phyloP scores from a whole-genome alignment of 2,797 vertebrate genomes.

The Lophius americanus region DNA sequence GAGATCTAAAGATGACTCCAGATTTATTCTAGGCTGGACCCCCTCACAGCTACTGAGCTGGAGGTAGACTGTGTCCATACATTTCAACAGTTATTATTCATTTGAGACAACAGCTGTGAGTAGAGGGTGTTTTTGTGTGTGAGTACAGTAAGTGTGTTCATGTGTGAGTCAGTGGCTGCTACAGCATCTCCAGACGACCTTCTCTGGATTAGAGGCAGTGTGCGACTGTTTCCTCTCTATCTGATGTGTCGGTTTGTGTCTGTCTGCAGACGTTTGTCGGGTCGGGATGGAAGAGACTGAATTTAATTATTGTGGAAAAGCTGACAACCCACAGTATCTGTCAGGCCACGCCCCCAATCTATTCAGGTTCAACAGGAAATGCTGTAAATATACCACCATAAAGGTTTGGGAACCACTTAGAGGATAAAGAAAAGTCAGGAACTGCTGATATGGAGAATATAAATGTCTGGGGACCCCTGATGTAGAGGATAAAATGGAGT shows the following conservation, averaged over 20 bases:
- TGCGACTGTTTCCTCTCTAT: slow-evolving; percentile 57
- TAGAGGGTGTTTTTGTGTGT: neutral
- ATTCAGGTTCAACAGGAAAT: no score
- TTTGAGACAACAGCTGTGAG: slow-evolving; percentile 10
- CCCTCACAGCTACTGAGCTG: neutral
- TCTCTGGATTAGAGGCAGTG: slow-evolving; percentile 67
- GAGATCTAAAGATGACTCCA: slow-evolving; percentile 5
- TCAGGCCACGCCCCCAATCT: no score
- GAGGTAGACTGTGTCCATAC: neutral
- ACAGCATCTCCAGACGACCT: slow-evolving; percentile 72
- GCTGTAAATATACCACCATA: no score
- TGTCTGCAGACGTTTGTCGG: slow-evolving; percentile 42
- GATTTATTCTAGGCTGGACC: slow-evolving; percentile 14
- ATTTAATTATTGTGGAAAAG: slow-evolving; percentile 62
- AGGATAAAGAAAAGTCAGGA: no score
- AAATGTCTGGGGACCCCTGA: no score
- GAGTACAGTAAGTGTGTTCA: slow-evolving; percentile 41
- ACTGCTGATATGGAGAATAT: no score
- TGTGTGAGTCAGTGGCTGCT: slow-evolving; percentile 59
- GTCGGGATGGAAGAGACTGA: slow-evolving; percentile 41
- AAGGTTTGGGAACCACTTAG: no score
- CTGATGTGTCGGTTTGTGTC: slow-evolving; percentile 22
- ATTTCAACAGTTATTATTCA: slow-evolving; percentile 12
- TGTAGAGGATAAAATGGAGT: no score
- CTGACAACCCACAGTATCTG: neutral